These are phyloP conservation scores for Drosophila kikkawai DNA, from an alignment of 1,140 invertebrate species.

Conservation along the genomic window DNA sequence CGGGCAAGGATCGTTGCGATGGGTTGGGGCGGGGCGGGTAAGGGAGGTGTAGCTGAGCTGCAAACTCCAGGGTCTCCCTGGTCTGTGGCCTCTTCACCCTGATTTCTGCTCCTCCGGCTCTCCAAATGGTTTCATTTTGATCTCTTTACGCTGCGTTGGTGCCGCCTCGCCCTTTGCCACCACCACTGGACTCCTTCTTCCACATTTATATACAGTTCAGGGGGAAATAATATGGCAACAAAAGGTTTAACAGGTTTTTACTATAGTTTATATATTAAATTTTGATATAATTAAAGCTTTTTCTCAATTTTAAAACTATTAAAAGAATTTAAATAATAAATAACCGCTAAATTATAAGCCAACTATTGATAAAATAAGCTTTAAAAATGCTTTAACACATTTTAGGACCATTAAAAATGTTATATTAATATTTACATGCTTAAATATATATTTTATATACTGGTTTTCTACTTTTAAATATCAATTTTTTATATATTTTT, in stretches of 20 bases:
- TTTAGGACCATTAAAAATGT: not conserved
- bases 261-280: not conserved
- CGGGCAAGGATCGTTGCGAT: slow-evolving; percentile 4
- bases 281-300: not conserved
- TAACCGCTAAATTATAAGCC: not conserved
- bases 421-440: not conserved
- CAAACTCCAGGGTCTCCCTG: slow-evolving; percentile 26
- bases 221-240: not conserved
- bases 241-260: not conserved
- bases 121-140: slow-evolving; percentile 80
- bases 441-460: too few species aligned
- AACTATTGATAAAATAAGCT: not conserved
- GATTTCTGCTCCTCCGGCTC: slow-evolving; percentile 27
- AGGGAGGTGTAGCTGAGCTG: not conserved
- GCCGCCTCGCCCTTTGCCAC: slow-evolving; percentile 40
- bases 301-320: not conserved
- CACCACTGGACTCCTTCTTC: slow-evolving; percentile 2
- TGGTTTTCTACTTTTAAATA: too few species aligned
- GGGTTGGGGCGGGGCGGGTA: not conserved
- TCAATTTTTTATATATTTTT: too few species aligned
- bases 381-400: too few species aligned
- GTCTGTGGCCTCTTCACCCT: slow-evolving; percentile 28
- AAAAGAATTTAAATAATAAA: not conserved
- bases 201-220: slow-evolving; percentile 26
- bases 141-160: slow-evolving; percentile 81